phyloP scores from a whole-genome alignment of 2,797 vertebrate species.

The Bovichtus variegatus region DNA sequence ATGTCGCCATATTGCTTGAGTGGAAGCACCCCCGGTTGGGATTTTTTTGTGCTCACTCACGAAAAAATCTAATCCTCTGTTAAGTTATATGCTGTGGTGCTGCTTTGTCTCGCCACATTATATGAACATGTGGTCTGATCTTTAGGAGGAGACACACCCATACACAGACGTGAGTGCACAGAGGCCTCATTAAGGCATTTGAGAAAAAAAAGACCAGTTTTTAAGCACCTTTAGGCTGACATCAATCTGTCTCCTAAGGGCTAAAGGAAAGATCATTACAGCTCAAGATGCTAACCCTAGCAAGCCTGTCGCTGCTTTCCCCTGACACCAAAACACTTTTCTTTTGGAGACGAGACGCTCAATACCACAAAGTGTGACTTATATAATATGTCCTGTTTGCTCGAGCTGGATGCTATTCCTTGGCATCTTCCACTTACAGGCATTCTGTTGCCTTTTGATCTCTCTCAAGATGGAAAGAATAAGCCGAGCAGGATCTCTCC shows the following conservation, averaged over 20 bases:
- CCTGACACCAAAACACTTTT: slow-evolving; percentile 13
- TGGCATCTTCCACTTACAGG: slow-evolving; percentile 64
- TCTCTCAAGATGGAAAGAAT: slow-evolving; percentile 62
- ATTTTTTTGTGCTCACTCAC: too few relatives aligned
- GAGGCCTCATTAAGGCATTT: slow-evolving; percentile 15
- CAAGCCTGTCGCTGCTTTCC: not conserved
- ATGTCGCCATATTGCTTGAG: too few relatives aligned
- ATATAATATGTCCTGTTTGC: slow-evolving; percentile 51
- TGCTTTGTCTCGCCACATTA: not conserved
- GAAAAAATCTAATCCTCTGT: too few relatives aligned
- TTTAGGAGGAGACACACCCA: not conserved
- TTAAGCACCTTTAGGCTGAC: slow-evolving; percentile 13
- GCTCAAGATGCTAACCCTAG: slow-evolving; percentile 10
- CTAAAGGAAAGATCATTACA: slow-evolving; percentile 27
- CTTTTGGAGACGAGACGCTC: slow-evolving; percentile 22
- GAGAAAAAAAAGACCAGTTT: not conserved
- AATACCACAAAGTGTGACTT: slow-evolving; percentile 36
- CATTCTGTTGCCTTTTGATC: slow-evolving; percentile 72
- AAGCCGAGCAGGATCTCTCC: slow-evolving; percentile 71
- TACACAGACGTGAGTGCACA: not conserved
- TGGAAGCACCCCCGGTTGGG: too few relatives aligned
- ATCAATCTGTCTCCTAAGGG: slow-evolving; percentile 20
- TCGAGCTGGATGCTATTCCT: slow-evolving; percentile 52
- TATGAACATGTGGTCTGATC: not conserved
- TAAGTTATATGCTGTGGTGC: too few relatives aligned